A percentile compares a stretch with the other conserved stretches of the same genome.
These are phyloP conservation scores for Melolontha melolontha DNA, from an alignment of 2,888 invertebrate species.

Conservation along the genomic window DNA sequence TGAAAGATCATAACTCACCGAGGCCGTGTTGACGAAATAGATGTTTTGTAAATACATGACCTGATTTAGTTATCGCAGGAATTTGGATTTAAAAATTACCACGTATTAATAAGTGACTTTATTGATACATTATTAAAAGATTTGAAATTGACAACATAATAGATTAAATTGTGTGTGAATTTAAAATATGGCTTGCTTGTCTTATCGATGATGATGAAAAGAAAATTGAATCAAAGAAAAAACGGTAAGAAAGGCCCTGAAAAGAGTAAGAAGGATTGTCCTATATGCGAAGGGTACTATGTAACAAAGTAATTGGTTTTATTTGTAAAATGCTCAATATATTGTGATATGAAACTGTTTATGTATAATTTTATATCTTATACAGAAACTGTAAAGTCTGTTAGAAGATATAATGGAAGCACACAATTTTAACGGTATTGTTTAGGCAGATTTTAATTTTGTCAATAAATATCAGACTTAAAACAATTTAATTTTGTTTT, in stretches of 20 bases:
- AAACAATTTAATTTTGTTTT: too few relatives aligned
- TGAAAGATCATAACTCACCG: too few relatives aligned
- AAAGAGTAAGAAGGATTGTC: constrained; percentile 11
- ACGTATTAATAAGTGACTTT: neutral
- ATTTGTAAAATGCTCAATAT: too few relatives aligned
- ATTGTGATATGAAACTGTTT: too few relatives aligned
- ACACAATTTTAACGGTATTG: too few relatives aligned
- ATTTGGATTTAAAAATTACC: constrained; percentile 14
- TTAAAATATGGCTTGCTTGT: neutral
- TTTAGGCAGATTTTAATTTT: too few relatives aligned
- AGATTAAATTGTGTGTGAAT: constrained; percentile 3
- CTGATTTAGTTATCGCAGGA: neutral
- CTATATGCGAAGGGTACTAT: constrained; percentile 32
- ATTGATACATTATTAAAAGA: neutral
- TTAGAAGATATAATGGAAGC: too few relatives aligned
- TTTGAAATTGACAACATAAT: constrained; percentile 1
- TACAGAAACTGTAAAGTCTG: too few relatives aligned
- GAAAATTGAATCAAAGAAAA: neutral
- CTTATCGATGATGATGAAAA: neutral
- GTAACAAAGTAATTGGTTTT: neutral
- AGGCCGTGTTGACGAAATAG: too few relatives aligned
- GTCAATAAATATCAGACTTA: too few relatives aligned
- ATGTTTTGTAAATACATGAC: too few relatives aligned
- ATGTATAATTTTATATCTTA: too few relatives aligned
- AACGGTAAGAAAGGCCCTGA: neutral